phyloP scores from a whole-genome alignment of 2,888 invertebrate species.

The Crocallis elinguaria region DNA sequence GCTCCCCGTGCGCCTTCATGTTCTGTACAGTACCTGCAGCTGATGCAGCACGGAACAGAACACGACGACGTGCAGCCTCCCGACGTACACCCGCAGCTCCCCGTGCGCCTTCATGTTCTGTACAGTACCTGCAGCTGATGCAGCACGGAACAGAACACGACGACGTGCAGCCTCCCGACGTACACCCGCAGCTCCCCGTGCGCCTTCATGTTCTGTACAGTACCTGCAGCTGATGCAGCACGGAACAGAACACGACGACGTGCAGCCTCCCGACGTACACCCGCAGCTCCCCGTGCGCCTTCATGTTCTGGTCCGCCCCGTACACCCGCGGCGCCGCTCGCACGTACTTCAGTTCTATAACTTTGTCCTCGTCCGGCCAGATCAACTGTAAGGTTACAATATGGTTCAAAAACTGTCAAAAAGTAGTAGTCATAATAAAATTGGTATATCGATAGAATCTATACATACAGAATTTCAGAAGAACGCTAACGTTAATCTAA shows the following conservation, averaged over 20 bases:
- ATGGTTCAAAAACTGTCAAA: neutral
- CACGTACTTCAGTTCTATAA: slow-evolving; percentile 91
- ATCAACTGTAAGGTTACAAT: slow-evolving; percentile 86
- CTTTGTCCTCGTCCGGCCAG: slow-evolving; percentile 91
- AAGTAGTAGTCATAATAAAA: no score
- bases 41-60: no score
- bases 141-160: slow-evolving; percentile 16
- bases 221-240: slow-evolving; percentile 87
- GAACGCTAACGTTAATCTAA: no score
- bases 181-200: no score
- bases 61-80: no score
- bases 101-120: no score
- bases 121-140: slow-evolving; percentile 83
- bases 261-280: slow-evolving; percentile 89
- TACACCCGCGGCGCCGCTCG: slow-evolving; percentile 86
- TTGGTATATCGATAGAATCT: no score
- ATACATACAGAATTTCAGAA: no score
- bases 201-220: no score
- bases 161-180: no score
- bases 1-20: slow-evolving; percentile 88
- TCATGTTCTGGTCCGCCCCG: slow-evolving; percentile 79
- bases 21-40: no score
- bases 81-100: no score
- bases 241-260: slow-evolving; percentile 87
- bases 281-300: slow-evolving; percentile 89